Evolutionary conservation across 2,888 invertebrate genomes (phyloP).

Genomic region (Therioaphis trifolii): DNA sequence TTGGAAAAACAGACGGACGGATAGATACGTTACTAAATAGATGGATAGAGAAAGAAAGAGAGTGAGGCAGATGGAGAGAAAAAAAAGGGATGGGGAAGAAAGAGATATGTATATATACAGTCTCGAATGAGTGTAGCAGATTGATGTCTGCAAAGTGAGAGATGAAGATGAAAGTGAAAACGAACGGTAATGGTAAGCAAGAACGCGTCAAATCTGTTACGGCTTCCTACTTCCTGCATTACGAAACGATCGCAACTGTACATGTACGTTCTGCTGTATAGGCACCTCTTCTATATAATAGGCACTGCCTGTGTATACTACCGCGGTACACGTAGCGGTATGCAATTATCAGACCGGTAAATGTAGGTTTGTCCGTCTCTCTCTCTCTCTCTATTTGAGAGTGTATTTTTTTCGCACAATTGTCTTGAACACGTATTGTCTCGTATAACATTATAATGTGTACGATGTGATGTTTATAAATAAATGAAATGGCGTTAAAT

Average conservation of each 20-base stretch:
- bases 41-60: too few relatives aligned
- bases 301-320: not conserved
- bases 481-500: too few relatives aligned
- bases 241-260: slow-evolving; percentile 57
- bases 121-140: not conserved
- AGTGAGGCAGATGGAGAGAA: too few relatives aligned
- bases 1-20: too few relatives aligned
- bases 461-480: too few relatives aligned
- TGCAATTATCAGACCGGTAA: slow-evolving; percentile 53
- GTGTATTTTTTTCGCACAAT: slow-evolving; percentile 4
- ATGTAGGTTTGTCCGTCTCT: slow-evolving; percentile 20
- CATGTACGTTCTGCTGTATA: not conserved
- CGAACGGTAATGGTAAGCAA: slow-evolving; percentile 20
- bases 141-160: slow-evolving; percentile 23
- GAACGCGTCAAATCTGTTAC: slow-evolving; percentile 56
- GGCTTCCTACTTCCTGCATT: slow-evolving; percentile 61
- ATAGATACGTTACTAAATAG: too few relatives aligned
- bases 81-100: not conserved
- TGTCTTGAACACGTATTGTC: not conserved
- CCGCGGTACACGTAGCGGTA: slow-evolving; percentile 3
- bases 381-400: not conserved
- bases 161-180: slow-evolving; percentile 59
- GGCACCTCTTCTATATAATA: not conserved
- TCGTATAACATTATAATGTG: not conserved
- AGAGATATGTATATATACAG: not conserved